Conservation (phyloP, 1,140 invertebrate genomes). For the Tribolium castaneum region DNA sequence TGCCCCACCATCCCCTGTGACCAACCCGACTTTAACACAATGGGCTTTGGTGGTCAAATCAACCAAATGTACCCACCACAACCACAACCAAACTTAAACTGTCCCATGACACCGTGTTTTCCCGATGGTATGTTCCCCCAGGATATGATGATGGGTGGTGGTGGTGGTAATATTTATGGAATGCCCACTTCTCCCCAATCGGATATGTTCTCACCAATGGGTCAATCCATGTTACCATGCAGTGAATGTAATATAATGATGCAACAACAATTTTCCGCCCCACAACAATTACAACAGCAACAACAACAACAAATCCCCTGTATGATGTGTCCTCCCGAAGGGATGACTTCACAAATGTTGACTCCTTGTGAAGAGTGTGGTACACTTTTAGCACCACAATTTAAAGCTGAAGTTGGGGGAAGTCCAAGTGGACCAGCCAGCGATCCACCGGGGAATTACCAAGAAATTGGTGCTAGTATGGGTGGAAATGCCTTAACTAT, state of each 20-base stretch:
- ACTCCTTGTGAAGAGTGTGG: slow-evolving; percentile 57
- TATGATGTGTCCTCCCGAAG: not conserved
- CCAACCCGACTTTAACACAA: not conserved
- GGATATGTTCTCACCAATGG: not conserved
- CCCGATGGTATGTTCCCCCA: not conserved
- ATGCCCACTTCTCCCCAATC: not conserved
- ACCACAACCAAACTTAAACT: slow-evolving; percentile 15
- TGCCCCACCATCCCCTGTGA: slow-evolving; percentile 35
- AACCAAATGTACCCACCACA: not conserved
- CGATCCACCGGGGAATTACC: slow-evolving; percentile 56
- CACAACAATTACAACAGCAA: not conserved
- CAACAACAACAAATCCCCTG: not conserved
- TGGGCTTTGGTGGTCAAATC: not conserved
- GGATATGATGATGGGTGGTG: not conserved
- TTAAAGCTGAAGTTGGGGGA: not conserved
- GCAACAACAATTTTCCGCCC: not conserved
- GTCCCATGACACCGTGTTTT: slow-evolving; percentile 41
- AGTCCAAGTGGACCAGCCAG: slow-evolving; percentile 9
- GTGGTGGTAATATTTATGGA: not conserved
- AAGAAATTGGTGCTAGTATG: slow-evolving; percentile 63
- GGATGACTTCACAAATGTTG: not conserved
- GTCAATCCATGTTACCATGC: not conserved
- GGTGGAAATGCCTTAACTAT: slow-evolving; percentile 63
- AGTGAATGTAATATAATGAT: slow-evolving; percentile 7
- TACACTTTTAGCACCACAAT: slow-evolving; percentile 36